Evolutionary conservation across 2,888 invertebrate species (phyloP), one percentile per base, ranked within the genome.

Genomic region (Coelinius sp.): DNA sequence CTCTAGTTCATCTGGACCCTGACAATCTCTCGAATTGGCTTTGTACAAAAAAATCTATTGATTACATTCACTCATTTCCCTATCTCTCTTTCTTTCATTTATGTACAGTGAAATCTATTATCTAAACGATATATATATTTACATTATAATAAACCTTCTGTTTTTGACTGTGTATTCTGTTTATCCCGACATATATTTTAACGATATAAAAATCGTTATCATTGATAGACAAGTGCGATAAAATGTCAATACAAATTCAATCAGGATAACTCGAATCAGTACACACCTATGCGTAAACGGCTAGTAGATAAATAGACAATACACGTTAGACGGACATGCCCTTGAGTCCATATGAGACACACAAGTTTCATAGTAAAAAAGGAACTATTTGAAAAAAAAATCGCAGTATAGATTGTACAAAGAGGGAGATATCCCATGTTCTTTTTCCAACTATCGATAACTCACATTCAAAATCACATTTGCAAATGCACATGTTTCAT

Each of bases 221-320:
- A 17, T 4, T 38, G 22, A 62, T 38, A 35, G n/a, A n/a, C 25
- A 17, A 35, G 62, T 49, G n/a, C 27, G 17, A 67, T 46, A 20
- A 63, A 68, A 53, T 31, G 27, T 44, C n/a, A 8, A 62, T 38
- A 2, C 24, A 53, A 63, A 63, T 24, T 4, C 22, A 5, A 12
- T 20, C 7, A n/a, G 24, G 63, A 63, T 41, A 41, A 41, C 63
- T 62, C 69, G 62, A 69, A 69, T 69, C 70, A 69, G 70, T 68
- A 73, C 76, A 78, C 79, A 78, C 71, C 77, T 77, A 80, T 73
- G 75, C 74, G 71, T 70, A 81, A 78, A 82, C 72, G 74, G 78
- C 80, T 82, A 83, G 72, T 80, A 82, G 82, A 83, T 82, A 83
- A 83, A 83, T 83, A 83, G 82, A 83, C 82, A 78, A 83, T 82